Percentiles rank a stretch among this genome's conserved stretches.
Evolutionary conservation across 2,797 vertebrate genomes (phyloP).

Genomic region (Morelia viridis): DNA sequence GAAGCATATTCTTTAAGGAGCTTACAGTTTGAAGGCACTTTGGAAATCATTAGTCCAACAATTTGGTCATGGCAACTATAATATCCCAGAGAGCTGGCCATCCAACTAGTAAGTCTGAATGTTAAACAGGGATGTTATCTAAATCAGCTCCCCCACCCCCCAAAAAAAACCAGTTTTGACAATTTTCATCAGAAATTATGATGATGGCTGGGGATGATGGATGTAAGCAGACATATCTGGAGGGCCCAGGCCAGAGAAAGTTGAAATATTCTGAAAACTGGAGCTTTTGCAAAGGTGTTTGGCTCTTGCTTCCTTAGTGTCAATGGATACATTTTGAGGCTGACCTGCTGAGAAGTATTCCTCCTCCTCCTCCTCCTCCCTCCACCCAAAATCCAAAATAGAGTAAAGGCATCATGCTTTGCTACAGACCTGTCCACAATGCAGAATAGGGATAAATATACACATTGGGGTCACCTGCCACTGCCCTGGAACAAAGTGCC

Average conservation of each 20-base stretch:
- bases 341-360: background rate
- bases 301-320: background rate
- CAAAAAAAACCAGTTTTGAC: background rate
- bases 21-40: background rate
- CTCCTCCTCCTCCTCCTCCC: background rate
- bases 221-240: background rate
- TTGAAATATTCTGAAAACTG: background rate
- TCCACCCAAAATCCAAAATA: background rate
- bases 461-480: background rate
- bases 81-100: background rate
- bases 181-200: background rate
- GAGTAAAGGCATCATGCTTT: background rate
- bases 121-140: background rate
- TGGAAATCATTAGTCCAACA: background rate
- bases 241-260: background rate
- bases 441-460: background rate
- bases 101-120: background rate
- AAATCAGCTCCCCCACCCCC: background rate
- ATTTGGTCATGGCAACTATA: background rate
- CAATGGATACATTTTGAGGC: background rate
- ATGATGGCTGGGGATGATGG: background rate
- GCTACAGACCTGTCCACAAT: background rate
- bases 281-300: background rate
- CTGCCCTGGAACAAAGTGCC: background rate
- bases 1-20: background rate